These are phyloP conservation scores for Brachionus sp. DNA, from an alignment of 1,140 invertebrate species.

Conservation along the genomic window DNA sequence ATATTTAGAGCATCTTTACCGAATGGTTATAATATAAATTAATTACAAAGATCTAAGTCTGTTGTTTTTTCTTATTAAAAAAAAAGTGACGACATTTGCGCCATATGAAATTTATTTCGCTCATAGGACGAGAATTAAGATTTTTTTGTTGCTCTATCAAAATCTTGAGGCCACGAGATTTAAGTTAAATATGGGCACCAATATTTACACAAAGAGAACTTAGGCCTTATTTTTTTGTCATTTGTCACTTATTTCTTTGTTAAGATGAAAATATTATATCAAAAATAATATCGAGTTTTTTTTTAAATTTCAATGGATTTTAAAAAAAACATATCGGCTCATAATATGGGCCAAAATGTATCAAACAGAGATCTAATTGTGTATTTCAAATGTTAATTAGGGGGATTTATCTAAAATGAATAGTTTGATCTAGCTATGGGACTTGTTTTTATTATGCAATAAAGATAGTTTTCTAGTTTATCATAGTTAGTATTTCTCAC, in stretches of 20 bases:
- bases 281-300: background rate
- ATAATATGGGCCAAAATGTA: background rate
- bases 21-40: background rate
- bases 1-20: background rate
- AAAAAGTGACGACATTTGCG: background rate
- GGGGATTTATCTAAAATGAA: background rate
- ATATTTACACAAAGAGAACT: conserved; percentile 3
- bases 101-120: background rate
- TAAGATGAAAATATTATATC: background rate
- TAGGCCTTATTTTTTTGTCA: background rate
- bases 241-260: background rate
- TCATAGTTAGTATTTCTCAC: background rate
- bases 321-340: background rate
- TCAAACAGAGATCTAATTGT: conserved; percentile 1
- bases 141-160: background rate
- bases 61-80: background rate
- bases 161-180: background rate
- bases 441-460: conserved; percentile 1
- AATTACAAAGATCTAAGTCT: background rate
- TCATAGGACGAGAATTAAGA: background rate
- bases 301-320: background rate
- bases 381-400: conserved; percentile 4
- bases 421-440: background rate
- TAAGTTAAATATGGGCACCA: conserved; percentile 6
- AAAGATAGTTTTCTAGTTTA: background rate